phyloP scores from a whole-genome alignment of 2,888 invertebrate genomes.

The Latrodectus hesperus region DNA sequence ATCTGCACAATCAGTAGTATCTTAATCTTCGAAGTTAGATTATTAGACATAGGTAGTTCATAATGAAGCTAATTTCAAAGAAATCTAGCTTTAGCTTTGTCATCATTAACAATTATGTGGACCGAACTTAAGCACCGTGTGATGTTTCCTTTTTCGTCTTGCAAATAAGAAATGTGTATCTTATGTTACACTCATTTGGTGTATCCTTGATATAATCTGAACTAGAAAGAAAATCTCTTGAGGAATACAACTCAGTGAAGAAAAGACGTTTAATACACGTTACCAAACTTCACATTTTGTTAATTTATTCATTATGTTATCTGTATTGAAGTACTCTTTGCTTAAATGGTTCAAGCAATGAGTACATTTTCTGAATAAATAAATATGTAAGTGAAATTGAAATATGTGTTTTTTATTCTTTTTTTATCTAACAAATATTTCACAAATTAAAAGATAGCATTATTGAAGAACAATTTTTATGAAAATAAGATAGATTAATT shows the following conservation, averaged over 20 bases:
- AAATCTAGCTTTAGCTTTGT: conserved; percentile 9
- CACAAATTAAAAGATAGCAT: no score
- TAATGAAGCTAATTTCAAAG: neutral
- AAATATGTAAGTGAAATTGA: neutral
- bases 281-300: neutral
- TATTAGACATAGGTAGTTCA: conserved; percentile 18
- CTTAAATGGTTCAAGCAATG: conserved; percentile 36
- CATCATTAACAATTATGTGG: conserved; percentile 1
- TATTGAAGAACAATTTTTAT: no score
- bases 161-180: no score
- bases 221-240: neutral
- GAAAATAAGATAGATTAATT: no score
- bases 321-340: conserved; percentile 35
- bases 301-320: conserved; percentile 3
- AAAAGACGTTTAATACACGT: neutral
- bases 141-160: neutral
- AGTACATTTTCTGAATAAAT: conserved; percentile 34
- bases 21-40: conserved; percentile 27
- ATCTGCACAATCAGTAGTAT: conserved; percentile 46
- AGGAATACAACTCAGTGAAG: neutral
- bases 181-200: no score
- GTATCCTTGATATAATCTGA: no score
- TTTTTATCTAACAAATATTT: no score
- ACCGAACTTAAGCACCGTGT: conserved; percentile 23
- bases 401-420: neutral